Percentiles rank a stretch among this genome's conserved stretches.
phyloP scores from a whole-genome alignment of 2,113 vertebrate species.

The Tragulus kanchil region DNA sequence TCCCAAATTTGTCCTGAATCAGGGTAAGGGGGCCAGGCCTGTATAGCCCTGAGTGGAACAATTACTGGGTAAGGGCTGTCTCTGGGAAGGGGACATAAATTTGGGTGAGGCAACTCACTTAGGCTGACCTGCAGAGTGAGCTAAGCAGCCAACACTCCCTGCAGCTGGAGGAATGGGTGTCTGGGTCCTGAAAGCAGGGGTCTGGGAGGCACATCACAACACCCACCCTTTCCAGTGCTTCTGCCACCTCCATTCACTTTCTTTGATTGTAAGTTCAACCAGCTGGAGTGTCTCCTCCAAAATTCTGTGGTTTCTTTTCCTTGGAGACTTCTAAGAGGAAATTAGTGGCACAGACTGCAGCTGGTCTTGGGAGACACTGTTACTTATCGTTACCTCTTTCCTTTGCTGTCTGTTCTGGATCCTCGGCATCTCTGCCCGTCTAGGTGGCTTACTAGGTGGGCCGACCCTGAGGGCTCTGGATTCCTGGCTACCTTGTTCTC shows the following conservation, averaged over 20 bases:
- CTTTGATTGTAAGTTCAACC: background rate
- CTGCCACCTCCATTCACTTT: background rate
- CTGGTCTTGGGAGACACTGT: background rate
- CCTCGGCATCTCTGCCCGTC: background rate
- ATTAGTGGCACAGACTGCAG: background rate
- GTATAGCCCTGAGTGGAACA: accelerated
- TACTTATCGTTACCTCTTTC: too few species aligned
- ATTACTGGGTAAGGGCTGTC: background rate
- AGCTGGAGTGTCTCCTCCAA: background rate
- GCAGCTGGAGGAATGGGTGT: background rate
- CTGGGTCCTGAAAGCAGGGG: background rate
- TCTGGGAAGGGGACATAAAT: background rate
- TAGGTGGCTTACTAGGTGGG: background rate
- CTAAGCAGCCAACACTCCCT: background rate
- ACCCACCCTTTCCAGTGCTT: too few species aligned
- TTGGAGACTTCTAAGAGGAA: background rate
- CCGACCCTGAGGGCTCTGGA: background rate
- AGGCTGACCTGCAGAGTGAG: background rate
- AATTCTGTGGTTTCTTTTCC: background rate
- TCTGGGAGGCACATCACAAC: background rate
- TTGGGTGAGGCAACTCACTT: background rate
- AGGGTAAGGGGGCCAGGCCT: background rate
- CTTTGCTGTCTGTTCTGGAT: background rate
- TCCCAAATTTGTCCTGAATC: background rate
- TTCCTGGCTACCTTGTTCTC: background rate